phyloP scores from a whole-genome alignment of 2,113 vertebrate species.

The Dicaeum eximium region DNA sequence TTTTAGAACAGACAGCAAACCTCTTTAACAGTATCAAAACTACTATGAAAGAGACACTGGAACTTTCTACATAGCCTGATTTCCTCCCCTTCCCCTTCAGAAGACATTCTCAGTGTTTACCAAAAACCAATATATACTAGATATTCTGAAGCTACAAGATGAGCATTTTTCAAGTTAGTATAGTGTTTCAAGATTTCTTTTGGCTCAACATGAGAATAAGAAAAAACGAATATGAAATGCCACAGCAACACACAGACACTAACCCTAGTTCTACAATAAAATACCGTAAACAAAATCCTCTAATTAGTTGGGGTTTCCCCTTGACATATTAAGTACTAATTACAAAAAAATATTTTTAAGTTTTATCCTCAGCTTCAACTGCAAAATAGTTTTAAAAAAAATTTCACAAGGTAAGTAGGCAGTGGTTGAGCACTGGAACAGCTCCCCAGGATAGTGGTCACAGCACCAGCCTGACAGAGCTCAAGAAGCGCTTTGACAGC shows the following conservation, averaged over 20 bases:
- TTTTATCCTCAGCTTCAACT: neutral
- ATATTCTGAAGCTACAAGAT: neutral
- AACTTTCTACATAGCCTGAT: neutral
- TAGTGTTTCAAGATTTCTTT: neutral
- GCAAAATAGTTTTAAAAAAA: neutral
- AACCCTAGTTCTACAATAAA: slow-evolving; percentile 38
- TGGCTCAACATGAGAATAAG: neutral
- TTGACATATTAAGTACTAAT: neutral
- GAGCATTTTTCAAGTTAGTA: neutral
- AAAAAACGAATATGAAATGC: neutral
- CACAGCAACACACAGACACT: neutral
- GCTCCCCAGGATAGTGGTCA: neutral
- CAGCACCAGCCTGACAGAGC: neutral
- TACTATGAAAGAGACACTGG: neutral
- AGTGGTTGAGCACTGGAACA: neutral
- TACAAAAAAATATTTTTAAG: neutral
- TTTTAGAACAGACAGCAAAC: neutral
- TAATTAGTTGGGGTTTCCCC: neutral
- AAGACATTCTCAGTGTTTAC: neutral
- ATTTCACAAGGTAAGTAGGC: neutral
- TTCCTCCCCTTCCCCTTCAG: neutral
- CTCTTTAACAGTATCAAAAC: neutral
- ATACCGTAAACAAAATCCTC: neutral
- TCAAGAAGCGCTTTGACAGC: neutral
- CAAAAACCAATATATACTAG: neutral